Base-by-base conservation (phyloP, 2,113 vertebrate genomes). In the Scortum barcoo region DNA sequence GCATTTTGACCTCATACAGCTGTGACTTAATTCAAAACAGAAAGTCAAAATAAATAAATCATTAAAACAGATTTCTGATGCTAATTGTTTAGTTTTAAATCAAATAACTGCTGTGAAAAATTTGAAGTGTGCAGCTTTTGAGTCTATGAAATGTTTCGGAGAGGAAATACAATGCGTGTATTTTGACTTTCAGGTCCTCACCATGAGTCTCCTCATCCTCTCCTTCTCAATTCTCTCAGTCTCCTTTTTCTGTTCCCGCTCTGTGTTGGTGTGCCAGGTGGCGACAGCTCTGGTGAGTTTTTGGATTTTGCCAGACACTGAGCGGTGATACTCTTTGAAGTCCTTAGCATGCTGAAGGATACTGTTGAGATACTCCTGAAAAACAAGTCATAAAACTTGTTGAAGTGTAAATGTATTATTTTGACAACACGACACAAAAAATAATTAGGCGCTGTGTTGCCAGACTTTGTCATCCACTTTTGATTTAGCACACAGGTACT, bases 271-370 rank as follows among this genome's bases (percentile, higher is more conserved):
- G 63, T 99, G 98, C 98, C 98, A 99, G 61, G 95, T 99, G 33
- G 96, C 97, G 72, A 99, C 96, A 2, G 98, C 97, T 92, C 98
- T 96, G 67, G 97, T 97, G 66, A 99, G 96, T 71, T 99, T 99
- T 93, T 99, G 98, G 69, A 97, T 97, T 94, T 99, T 99, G 3
- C 97, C 98, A 1, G 98, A 96, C 0, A 99, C 96, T 0, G 98
- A 99, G 1, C 98, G 96, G 86, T 99, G 98, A 76, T 98, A 99
- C 56, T 99, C 98, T 69, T 99, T 99, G 88, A 99, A 99, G 95
- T 99, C 98, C 88, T 99, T 99, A 38, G 98, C 98, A 92, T 99
- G 98, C 77, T 99, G 98, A 66, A 99, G 93, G 76, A 99, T 99
- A 72, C 98, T 99, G 80, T 99, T 99, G 63, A 99, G 96, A 89